phyloP scores from a whole-genome alignment of 2,113 vertebrate species.

The Eulemur macaco region DNA sequence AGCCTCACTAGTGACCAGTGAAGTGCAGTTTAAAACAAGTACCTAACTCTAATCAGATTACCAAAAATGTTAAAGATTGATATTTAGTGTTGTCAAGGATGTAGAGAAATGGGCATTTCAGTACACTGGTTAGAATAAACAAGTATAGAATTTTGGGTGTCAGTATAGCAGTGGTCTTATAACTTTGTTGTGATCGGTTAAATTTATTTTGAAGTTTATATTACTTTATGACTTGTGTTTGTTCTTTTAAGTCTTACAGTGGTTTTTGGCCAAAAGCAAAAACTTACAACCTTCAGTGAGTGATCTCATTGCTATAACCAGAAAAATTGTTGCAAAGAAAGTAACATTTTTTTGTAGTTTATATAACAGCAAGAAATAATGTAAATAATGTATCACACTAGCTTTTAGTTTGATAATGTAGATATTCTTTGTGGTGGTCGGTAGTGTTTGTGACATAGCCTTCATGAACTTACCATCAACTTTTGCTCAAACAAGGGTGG shows the following conservation, averaged over 20 bases:
- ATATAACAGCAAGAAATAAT: neutral
- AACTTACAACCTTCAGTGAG: neutral
- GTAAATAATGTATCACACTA: neutral
- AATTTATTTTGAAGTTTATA: slow-evolving; percentile 34
- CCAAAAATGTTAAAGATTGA: neutral
- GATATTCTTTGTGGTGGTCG: neutral
- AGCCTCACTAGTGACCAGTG: neutral
- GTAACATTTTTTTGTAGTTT: slow-evolving; percentile 18
- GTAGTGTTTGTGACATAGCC: neutral
- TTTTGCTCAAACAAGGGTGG: slow-evolving; percentile 3
- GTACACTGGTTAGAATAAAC: neutral
- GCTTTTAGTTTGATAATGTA: neutral
- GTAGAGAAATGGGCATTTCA: neutral
- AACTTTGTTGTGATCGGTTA: slow-evolving; percentile 19
- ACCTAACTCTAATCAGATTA: neutral
- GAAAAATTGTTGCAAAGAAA: neutral
- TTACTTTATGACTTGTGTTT: neutral
- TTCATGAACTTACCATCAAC: neutral
- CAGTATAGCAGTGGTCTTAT: neutral
- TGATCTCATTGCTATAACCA: neutral
- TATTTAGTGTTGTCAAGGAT: neutral
- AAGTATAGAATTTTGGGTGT: neutral
- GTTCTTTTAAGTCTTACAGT: neutral
- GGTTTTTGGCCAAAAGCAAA: slow-evolving; percentile 39
- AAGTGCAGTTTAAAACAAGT: slow-evolving; percentile 21